These are phyloP conservation scores for Atta texana DNA, from an alignment of 1,140 invertebrate genomes.

Conservation along the genomic window DNA sequence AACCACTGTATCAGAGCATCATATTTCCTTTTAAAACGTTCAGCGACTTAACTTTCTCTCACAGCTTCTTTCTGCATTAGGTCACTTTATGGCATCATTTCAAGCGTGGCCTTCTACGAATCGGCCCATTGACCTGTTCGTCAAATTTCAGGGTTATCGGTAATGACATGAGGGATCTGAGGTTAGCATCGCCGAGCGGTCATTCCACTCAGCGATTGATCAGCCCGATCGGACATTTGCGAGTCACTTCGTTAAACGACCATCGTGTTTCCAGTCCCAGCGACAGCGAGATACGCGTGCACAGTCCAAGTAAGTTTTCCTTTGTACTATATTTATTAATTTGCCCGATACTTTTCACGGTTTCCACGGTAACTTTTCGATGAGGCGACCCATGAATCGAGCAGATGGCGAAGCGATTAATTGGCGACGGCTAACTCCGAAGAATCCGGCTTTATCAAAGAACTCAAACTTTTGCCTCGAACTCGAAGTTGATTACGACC, in stretches of 20 bases:
- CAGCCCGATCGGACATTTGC: conserved; percentile 78
- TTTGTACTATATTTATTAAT: background rate
- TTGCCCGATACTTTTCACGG: background rate
- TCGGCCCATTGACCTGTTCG: conserved; percentile 33
- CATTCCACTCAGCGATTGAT: conserved; percentile 76
- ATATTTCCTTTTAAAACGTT: background rate
- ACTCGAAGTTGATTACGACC: conserved; percentile 8
- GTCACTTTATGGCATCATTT: background rate
- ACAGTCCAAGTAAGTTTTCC: conserved; percentile 79
- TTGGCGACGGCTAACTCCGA: background rate
- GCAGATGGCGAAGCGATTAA: conserved; percentile 15
- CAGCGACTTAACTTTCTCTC: background rate
- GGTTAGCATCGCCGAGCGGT: conserved; percentile 75
- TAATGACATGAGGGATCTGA: conserved; percentile 69
- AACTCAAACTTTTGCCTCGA: conserved; percentile 28
- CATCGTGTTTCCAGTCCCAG: conserved; percentile 82
- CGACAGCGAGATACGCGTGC: conserved; percentile 79
- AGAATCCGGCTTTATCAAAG: conserved; percentile 37
- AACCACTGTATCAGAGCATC: background rate
- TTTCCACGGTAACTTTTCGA: background rate
- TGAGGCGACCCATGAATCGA: background rate
- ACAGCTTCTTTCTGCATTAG: background rate
- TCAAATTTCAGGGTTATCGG: conserved; percentile 67
- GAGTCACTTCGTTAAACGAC: conserved; percentile 79
- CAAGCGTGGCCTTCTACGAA: conserved; percentile 11